Base-by-base conservation (phyloP, 2,113 vertebrate genomes). In the Anguilla rostrata region DNA sequence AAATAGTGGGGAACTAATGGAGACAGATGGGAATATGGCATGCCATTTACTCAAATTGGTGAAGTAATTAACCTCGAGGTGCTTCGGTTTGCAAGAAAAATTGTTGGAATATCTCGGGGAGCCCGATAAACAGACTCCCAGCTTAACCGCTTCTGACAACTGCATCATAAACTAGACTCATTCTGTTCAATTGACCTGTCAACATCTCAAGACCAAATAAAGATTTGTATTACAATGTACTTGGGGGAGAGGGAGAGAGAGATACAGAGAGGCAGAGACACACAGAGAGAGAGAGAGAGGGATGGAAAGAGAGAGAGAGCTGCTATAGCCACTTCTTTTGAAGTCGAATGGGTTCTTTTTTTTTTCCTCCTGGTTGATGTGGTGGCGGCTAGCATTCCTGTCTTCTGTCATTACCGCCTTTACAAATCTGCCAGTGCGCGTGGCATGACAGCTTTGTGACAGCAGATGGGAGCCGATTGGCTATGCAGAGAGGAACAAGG, bases 41-140 rank as follows among this genome's bases (percentile, higher is more conserved):
- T 96, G 96, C 96, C 96, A 97, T 97, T 97, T 97, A 97, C 97
- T 97, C 96, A 97, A 96, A 97, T 97, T 97, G 97, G 96, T 97
- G 95, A 97, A 97, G 96, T 97, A 97, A 97, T 97, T 97, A 97
- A 97, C 97, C 97, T 97, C 95, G 96, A 97, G 97, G 96, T 97
- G 96, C 95, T 95, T 86, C 88, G 95, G 96, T 96, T 97, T 96
- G 96, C 93, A 96, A 96, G 96, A 96, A 96, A 96, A 96, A 97
- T 96, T 96, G 96, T 96, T 96, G 94, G 95, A 96, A 96, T 96
- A 96, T 96, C 96, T 96, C 94, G 94, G 94, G 93, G 95, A 92
- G 89, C 95, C 90, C 90, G 95, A 93, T 97, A 97, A 97, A 97
- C 96, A 97, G 96, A 97, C 96, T 96, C 95, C 90, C 91, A 93